These are phyloP conservation scores for Melanophora roralis DNA, from an alignment of 2,888 invertebrate genomes.

Conservation along the genomic window DNA sequence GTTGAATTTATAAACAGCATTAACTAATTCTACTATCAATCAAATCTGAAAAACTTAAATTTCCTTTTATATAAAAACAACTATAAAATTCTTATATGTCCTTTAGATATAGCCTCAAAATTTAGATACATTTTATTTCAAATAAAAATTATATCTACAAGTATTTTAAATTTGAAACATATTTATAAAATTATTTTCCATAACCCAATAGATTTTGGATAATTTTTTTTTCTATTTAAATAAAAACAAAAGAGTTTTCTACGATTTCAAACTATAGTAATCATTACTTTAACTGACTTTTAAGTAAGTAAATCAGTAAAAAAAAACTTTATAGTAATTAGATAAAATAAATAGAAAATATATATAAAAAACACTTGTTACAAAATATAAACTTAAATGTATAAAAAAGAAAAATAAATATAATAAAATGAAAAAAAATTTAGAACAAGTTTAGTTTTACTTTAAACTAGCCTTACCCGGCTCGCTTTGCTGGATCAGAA, in stretches of 20 bases:
- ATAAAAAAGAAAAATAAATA: slow-evolving; percentile 33
- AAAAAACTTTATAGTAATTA: slow-evolving; percentile 32
- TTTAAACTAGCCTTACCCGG: too few relatives aligned
- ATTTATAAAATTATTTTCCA: background rate
- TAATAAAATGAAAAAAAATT: slow-evolving; percentile 7
- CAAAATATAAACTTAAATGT: slow-evolving; percentile 31
- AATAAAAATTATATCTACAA: slow-evolving; percentile 14
- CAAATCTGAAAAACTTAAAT: background rate
- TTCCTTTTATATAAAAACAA: background rate
- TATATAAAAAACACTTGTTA: slow-evolving; percentile 20
- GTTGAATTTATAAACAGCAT: too few relatives aligned
- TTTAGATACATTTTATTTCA: slow-evolving; percentile 23
- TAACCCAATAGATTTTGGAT: slow-evolving; percentile 3
- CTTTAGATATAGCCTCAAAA: slow-evolving; percentile 3
- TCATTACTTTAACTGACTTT: background rate
- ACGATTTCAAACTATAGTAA: slow-evolving; percentile 21
- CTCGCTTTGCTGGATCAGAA: too few relatives aligned
- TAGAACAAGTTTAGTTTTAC: background rate
- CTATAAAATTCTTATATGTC: background rate
- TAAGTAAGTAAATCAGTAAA: background rate
- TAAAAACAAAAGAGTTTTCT: slow-evolving; percentile 7
- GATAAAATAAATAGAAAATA: background rate
- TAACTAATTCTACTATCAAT: slow-evolving; percentile 25
- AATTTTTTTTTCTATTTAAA: background rate
- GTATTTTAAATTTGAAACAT: background rate